phyloP scores from a whole-genome alignment of 2,888 invertebrate species.

The Keiferia lycopersicella region DNA sequence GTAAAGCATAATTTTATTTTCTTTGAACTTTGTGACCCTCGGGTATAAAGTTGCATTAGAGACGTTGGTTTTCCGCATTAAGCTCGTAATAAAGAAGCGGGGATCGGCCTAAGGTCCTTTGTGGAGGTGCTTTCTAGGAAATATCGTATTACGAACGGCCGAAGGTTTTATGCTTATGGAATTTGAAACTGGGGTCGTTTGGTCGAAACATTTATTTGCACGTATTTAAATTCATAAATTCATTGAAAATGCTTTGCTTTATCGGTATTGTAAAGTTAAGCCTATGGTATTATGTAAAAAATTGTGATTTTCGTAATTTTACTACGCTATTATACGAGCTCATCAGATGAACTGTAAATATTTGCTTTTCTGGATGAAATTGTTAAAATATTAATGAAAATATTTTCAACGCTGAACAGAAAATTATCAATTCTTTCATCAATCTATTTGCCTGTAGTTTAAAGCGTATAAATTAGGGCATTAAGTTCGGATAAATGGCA shows the following conservation, averaged over 20 bases:
- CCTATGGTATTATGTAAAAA: no score
- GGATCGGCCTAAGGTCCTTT: constrained; percentile 42
- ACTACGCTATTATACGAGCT: not conserved
- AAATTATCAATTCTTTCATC: no score
- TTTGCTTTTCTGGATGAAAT: not conserved
- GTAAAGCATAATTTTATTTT: constrained; percentile 56
- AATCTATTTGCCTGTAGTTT: no score
- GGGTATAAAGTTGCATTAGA: constrained; percentile 61
- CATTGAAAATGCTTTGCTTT: no score
- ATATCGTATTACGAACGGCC: not conserved
- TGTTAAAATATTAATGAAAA: not conserved
- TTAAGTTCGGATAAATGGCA: not conserved
- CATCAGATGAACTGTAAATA: constrained; percentile 1
- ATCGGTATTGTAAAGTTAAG: no score
- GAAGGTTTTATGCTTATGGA: not conserved
- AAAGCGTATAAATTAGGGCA: no score
- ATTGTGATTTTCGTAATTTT: not conserved
- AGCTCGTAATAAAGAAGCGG: constrained; percentile 61
- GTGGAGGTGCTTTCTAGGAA: not conserved
- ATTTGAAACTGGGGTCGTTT: no score
- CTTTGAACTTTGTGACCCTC: constrained; percentile 50
- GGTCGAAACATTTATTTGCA: no score
- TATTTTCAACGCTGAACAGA: no score
- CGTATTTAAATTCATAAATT: no score
- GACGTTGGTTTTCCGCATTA: constrained; percentile 60